Conservation (phyloP, 2,113 vertebrate species). For the Onychorhynchus coronatus region DNA sequence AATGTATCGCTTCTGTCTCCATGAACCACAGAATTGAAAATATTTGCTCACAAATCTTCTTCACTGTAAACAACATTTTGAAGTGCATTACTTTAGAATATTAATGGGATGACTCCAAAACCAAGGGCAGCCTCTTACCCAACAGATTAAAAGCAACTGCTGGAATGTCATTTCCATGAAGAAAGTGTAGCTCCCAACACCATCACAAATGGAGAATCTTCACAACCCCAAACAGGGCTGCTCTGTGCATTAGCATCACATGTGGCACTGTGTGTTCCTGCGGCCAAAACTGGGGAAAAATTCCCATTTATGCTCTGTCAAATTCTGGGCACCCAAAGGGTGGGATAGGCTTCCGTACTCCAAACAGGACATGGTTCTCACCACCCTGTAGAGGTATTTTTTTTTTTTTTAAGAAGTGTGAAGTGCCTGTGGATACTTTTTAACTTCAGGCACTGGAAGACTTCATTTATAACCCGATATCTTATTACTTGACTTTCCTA, state of each 20-base stretch:
- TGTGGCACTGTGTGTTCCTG: neutral
- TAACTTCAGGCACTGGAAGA: neutral
- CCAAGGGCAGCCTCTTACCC: neutral
- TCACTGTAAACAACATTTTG: neutral
- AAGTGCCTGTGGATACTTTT: conserved; percentile 10
- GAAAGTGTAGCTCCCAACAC: neutral
- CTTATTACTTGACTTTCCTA: conserved; percentile 59
- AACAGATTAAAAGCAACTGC: neutral
- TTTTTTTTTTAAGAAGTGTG: neutral
- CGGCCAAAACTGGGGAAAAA: neutral
- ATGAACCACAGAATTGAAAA: neutral
- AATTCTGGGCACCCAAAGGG: neutral
- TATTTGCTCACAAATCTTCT: neutral
- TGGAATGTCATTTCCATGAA: neutral
- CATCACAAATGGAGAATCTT: neutral
- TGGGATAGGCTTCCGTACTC: neutral
- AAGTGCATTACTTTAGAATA: neutral
- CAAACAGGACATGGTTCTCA: rapidly evolving
- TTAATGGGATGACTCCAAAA: neutral
- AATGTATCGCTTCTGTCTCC: neutral
- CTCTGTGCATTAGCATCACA: neutral
- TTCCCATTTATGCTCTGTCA: neutral
- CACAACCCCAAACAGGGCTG: neutral
- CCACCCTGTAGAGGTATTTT: neutral
- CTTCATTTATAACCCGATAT: conserved; percentile 30